Conservation (phyloP, 2,797 vertebrate genomes). For the Trachurus trachurus region DNA sequence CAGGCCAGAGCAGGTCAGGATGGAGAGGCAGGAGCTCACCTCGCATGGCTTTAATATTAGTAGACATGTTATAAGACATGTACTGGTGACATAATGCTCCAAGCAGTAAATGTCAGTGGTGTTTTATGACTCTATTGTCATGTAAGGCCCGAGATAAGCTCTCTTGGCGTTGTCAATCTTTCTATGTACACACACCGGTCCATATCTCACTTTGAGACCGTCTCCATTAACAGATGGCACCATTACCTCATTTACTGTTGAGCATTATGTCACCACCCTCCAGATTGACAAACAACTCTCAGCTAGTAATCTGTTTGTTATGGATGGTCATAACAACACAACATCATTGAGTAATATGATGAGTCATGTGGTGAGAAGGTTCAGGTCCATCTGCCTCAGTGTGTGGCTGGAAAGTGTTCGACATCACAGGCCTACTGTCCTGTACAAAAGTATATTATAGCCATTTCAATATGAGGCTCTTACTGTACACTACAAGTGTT, state of each 20-base stretch:
- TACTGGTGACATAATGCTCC: conserved; percentile 68
- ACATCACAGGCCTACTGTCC: conserved; percentile 28
- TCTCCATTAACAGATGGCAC: conserved; percentile 67
- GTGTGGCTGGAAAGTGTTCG: conserved; percentile 63
- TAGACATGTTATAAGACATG: neutral
- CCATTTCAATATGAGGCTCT: conserved; percentile 33
- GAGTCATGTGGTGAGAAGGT: conserved; percentile 83
- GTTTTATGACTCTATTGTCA: neutral
- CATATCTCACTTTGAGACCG: conserved; percentile 35
- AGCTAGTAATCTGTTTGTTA: conserved; percentile 79
- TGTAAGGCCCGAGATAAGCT: neutral
- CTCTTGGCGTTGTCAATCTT: conserved; percentile 16
- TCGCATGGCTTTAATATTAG: neutral
- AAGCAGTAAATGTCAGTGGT: conserved; percentile 57
- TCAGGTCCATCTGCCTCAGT: conserved; percentile 80
- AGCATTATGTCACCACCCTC: conserved; percentile 82
- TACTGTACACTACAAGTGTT: conserved; percentile 9
- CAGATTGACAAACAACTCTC: conserved; percentile 81
- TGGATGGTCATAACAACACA: conserved; percentile 84
- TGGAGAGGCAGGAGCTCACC: neutral
- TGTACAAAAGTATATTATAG: conserved; percentile 22
- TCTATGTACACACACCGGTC: neutral
- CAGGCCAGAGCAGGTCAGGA: conserved; percentile 57
- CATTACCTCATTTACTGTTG: conserved; percentile 76
- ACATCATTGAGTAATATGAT: conserved; percentile 82